phyloP scores from a whole-genome alignment of 2,113 vertebrate species.

The Solenodon paradoxus region DNA sequence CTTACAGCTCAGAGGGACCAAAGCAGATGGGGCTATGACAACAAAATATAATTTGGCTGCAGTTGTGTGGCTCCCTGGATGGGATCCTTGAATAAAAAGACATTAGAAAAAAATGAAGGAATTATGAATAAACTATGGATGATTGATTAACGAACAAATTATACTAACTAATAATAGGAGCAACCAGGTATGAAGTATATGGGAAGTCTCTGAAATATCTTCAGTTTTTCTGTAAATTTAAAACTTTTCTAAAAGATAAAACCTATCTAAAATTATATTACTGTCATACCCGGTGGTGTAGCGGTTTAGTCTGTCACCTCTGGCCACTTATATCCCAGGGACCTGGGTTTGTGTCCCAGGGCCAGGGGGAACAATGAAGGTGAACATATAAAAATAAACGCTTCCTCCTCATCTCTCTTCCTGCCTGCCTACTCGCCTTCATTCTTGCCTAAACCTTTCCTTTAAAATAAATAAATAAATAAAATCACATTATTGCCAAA shows the following conservation, averaged over 20 bases:
- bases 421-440: no score
- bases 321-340: no score
- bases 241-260: neutral
- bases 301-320: no score
- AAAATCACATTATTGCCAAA: neutral
- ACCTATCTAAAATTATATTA: slow-evolving; percentile 3
- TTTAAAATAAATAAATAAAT: no score
- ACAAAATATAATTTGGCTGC: neutral
- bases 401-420: no score
- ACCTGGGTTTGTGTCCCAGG: no score
- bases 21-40: neutral
- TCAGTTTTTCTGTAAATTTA: neutral
- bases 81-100: neutral
- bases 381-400: no score
- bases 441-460: no score
- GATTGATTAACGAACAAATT: neutral
- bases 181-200: neutral
- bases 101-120: neutral
- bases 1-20: neutral
- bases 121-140: neutral
- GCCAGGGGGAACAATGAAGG: no score
- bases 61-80: neutral
- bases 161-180: neutral
- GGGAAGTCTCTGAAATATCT: neutral
- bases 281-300: no score